Evolutionary conservation across 2,888 invertebrate species (phyloP), one percentile per base, ranked within the genome.

Genomic region (Leptarthrus brevirostris): DNA sequence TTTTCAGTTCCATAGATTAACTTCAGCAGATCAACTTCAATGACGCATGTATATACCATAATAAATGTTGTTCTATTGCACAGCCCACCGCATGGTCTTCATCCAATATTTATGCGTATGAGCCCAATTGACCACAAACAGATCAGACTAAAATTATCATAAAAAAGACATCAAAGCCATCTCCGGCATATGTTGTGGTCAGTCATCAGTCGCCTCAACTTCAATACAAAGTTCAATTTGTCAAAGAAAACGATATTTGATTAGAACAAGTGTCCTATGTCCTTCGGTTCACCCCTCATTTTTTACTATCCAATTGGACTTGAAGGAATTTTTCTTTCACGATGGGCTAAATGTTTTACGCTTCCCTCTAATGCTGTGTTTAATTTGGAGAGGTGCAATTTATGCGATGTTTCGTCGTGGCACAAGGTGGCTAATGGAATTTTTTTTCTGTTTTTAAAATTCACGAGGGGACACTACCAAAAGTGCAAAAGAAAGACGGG

Each of bases 371-470:
- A 74, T 56, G 53, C 30, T 44, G 52, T 72, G 74, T 72, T 74
- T 72, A 71, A 64, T 61, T 74, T 36, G 49, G 61, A 49, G 30
- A 64, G 56, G 61, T 40, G 72, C 72, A 74, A 74, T 74, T 74
- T 74, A 72, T 72, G 40, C 56, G 26, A 20, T 56, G 20, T 66
- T 26, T 22, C 30, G 5, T 10, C 47, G 16, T 20, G 26, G 26
- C 47, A 22, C 16, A 66, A 66, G 66, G 26, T 49, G 66, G 47
- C 66, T 10, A 66, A 66, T 66, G 47, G 24, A 14, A 49, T 66
- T 66, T 66, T 47, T 47, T 47, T 66, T 47, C 2, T 6, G 16
- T 47, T 24, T 10, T 1, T 20, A 8, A 16, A 3, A 47, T 66
- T 66, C 66, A 20, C 12, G 47, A 26, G 66, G 66, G 49, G 66